Percentiles rank a stretch among this genome's conserved stretches.
Evolutionary conservation across 1,140 invertebrate species (phyloP).

Genomic region (Tetragnatha versicolor): DNA sequence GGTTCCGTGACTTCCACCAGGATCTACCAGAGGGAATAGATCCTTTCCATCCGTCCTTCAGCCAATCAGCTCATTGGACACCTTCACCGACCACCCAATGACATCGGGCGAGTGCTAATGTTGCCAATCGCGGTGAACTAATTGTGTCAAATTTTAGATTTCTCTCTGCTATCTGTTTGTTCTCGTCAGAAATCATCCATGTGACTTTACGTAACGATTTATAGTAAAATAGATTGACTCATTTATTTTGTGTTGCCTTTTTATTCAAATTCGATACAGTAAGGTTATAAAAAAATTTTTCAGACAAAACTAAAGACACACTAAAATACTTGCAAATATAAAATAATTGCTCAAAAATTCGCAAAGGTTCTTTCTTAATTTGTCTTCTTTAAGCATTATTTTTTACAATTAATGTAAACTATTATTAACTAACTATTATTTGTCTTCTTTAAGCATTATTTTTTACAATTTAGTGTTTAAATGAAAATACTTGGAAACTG

Average conservation of each 20-base stretch:
- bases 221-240: background rate
- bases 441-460: no score
- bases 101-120: background rate
- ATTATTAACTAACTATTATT: no score
- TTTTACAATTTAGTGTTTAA: no score
- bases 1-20: slow-evolving; percentile 36
- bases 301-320: no score
- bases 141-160: slow-evolving; percentile 23
- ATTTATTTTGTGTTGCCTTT: background rate
- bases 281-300: no score
- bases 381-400: no score
- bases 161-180: background rate
- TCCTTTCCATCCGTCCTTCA: background rate
- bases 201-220: background rate
- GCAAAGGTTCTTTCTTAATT: no score
- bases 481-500: no score
- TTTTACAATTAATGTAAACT: no score
- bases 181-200: background rate
- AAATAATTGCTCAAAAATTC: no score
- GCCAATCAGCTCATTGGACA: slow-evolving; percentile 2
- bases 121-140: background rate
- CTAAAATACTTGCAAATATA: no score
- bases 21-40: slow-evolving; percentile 36
- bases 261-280: no score
- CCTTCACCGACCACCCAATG: background rate